Evolutionary conservation across 2,797 vertebrate species (phyloP), one percentile per base, ranked within the genome.

Genomic region (Muscicapa comitata): DNA sequence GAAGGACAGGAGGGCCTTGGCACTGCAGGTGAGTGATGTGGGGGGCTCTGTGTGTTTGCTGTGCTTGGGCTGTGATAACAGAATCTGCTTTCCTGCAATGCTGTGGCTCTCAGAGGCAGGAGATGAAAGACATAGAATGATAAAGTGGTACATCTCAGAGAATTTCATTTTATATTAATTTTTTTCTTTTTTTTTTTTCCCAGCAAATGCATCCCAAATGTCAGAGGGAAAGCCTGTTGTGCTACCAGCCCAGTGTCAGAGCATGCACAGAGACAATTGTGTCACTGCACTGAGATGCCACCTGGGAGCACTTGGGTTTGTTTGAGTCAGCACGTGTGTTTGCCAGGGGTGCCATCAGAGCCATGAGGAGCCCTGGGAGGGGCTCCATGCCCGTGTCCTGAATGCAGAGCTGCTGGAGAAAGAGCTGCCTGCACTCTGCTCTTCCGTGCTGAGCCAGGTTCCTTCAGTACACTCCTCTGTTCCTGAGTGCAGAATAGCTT

Each of bases 11-110:
- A 89, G 53, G 62, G 57, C 51, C 59, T 80, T 82, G 68, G 53
- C 21, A 6, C 74, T 76, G 70, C 0, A 65, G 70, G 6, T 83
- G 85, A 61, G 94, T 95, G 97, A 74, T 66, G 55, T 86, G 83
- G 81, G 94, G 58, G 86, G 75, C 53, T 59, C 76, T 3, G 6
- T 84, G 90, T 29, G n/a, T 94, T 89, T 85, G 58, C 75, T 92
- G 42, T 92, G 85, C 28, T 79, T 87, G 77, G 86, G 43, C 68
- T 79, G 37, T 7, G 48, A 93, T 93, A 96, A 96, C 95, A 83
- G n/a, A 86, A 61, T 88, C 94, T 97, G 95, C 86, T 96, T 96
- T 94, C 84, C 0, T 86, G 97, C 91, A 97, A 97, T 96, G 93
- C 25, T 96, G 85, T 83, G 94, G 80, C 79, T 97, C 92, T 94